Conservation (phyloP, 1,140 invertebrate species). For the Aplysia californica region DNA sequence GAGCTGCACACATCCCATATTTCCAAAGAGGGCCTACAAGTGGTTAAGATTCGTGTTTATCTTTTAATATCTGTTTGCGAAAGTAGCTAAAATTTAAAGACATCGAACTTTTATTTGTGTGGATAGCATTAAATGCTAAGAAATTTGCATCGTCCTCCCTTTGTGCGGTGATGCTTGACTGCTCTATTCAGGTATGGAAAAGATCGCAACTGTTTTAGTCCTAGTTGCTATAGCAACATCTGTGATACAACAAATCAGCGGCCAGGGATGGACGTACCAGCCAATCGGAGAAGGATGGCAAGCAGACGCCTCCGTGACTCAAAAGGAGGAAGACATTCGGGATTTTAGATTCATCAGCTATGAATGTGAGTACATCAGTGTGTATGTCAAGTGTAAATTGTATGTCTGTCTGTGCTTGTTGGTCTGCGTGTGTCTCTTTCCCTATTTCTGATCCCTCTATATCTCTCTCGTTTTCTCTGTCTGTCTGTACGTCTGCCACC, state of each 20-base stretch:
- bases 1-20: not conserved
- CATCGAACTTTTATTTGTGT: not conserved
- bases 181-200: not conserved
- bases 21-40: no score
- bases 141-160: not conserved
- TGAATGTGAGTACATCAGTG: not conserved
- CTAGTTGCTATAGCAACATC: conserved; percentile 15
- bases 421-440: no score
- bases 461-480: not conserved
- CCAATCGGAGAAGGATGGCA: conserved; percentile 26
- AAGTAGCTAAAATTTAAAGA: not conserved
- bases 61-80: not conserved
- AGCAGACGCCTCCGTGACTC: not conserved
- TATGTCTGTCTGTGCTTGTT: not conserved
- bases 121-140: not conserved
- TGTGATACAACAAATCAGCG: not conserved
- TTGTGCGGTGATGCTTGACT: conserved; percentile 1
- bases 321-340: not conserved
- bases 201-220: not conserved
- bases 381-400: not conserved
- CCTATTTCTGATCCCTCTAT: no score
- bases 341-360: conserved; percentile 20
- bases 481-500: not conserved
- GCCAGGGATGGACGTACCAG: conserved; percentile 17
- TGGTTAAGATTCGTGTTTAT: not conserved